Evolutionary conservation across 2,113 vertebrate genomes (phyloP).

Genomic region (Sisor rabdophorus): DNA sequence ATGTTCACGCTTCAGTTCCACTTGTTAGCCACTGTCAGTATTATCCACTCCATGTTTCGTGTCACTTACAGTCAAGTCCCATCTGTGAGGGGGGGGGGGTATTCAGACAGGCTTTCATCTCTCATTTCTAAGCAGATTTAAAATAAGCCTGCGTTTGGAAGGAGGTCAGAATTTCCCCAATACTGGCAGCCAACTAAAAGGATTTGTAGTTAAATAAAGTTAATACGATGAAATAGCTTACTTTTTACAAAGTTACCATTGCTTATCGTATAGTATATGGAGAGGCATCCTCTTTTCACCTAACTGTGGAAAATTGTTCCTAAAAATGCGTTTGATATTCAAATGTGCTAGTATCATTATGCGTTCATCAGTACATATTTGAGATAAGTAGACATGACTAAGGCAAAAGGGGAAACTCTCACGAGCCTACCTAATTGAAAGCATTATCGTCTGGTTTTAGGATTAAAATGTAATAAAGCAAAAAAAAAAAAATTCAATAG

Average conservation of each 20-base stretch:
- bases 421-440: slow-evolving; percentile 9
- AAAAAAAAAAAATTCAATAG: background rate
- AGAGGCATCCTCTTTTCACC: background rate
- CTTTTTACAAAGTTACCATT: background rate
- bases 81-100: background rate
- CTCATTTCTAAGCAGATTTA: slow-evolving; percentile 9
- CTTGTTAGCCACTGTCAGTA: slow-evolving; percentile 34
- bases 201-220: background rate
- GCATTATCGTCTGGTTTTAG: slow-evolving; percentile 15
- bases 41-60: slow-evolving; percentile 19
- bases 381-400: slow-evolving; percentile 17
- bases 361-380: slow-evolving; percentile 5
- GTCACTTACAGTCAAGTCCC: slow-evolving; percentile 11
- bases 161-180: background rate
- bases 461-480: slow-evolving; percentile 15
- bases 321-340: background rate
- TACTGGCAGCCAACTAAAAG: background rate
- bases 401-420: background rate
- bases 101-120: slow-evolving; percentile 12
- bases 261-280: background rate
- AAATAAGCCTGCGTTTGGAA: background rate
- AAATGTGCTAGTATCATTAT: background rate
- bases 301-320: slow-evolving; percentile 6
- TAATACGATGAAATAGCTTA: too few species aligned
- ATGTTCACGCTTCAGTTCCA: slow-evolving; percentile 36